These are phyloP conservation scores for Lycophotia porphyrea DNA, from an alignment of 2,888 invertebrate species.

Conservation along the genomic window DNA sequence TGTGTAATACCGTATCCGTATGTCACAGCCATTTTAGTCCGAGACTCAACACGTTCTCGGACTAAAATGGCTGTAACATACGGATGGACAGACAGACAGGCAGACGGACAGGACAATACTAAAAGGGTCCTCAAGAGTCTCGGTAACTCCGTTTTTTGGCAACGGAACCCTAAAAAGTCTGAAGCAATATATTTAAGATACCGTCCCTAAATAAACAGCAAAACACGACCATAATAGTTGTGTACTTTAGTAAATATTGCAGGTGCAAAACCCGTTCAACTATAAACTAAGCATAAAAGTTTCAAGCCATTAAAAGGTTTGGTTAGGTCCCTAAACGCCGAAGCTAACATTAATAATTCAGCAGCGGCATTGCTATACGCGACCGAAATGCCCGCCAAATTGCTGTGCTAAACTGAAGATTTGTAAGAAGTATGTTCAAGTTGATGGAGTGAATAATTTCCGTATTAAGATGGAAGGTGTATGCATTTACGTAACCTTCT, in stretches of 20 bases:
- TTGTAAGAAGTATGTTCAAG: slow-evolving; percentile 36
- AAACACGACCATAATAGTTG: background rate
- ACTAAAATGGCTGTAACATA: too few relatives aligned
- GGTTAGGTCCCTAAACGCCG: slow-evolving; percentile 39
- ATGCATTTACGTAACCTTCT: background rate
- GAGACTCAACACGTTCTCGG: too few relatives aligned
- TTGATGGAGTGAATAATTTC: slow-evolving; percentile 33
- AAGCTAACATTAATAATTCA: slow-evolving; percentile 56
- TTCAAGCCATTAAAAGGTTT: slow-evolving; percentile 56
- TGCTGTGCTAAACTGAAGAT: slow-evolving; percentile 36
- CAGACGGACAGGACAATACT: too few relatives aligned
- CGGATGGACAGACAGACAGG: too few relatives aligned
- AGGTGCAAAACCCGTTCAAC: slow-evolving; percentile 18
- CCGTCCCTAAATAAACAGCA: background rate
- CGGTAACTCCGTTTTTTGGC: too few relatives aligned
- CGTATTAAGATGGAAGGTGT: background rate
- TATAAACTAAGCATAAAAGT: slow-evolving; percentile 36
- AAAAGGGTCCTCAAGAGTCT: too few relatives aligned
- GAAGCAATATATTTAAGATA: background rate
- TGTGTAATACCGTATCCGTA: too few relatives aligned
- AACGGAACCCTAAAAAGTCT: background rate
- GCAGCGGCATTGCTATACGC: slow-evolving; percentile 39
- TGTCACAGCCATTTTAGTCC: too few relatives aligned
- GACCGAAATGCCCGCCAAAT: slow-evolving; percentile 52
- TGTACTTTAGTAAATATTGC: slow-evolving; percentile 8